Percentiles rank a stretch among this genome's conserved stretches.
These are phyloP conservation scores for Drosophila virilis DNA, from an alignment of 1,140 invertebrate species.

Conservation along the genomic window DNA sequence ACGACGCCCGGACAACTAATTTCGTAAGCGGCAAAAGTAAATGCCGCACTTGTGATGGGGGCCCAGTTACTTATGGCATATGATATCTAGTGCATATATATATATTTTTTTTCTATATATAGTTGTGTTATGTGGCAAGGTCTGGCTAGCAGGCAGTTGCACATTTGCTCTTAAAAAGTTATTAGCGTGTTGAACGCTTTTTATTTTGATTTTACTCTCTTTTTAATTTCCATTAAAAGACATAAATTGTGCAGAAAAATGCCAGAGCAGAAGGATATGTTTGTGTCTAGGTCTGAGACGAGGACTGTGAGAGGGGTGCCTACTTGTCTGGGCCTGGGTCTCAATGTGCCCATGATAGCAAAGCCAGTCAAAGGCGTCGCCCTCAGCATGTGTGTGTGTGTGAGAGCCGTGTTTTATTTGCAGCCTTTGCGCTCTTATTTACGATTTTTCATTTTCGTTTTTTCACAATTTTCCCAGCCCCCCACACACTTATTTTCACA, in stretches of 20 bases:
- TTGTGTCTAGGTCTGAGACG: conserved; percentile 40
- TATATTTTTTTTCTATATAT: conserved; percentile 6
- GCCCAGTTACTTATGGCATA: conserved; percentile 49
- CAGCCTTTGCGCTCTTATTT: conserved; percentile 81
- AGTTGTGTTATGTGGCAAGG: conserved; percentile 4
- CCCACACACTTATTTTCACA: conserved; percentile 30
- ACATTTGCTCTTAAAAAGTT: conserved; percentile 80
- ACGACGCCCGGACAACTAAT: conserved; percentile 58
- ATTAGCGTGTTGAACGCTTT: conserved; percentile 74
- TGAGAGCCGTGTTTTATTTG: conserved; percentile 62
- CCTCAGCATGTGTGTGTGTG: conserved; percentile 27
- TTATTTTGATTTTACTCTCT: conserved; percentile 49
- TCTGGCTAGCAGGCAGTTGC: conserved; percentile 44
- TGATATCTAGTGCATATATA: conserved; percentile 5
- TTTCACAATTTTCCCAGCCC: conserved; percentile 37
- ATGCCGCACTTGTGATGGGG: neutral
- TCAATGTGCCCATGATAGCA: conserved; percentile 12
- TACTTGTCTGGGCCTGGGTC: conserved; percentile 28
- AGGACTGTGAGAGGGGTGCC: conserved; percentile 9
- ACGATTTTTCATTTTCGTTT: conserved; percentile 58
- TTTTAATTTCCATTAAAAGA: conserved; percentile 78
- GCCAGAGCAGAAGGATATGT: conserved; percentile 52
- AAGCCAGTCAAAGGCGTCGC: conserved; percentile 45
- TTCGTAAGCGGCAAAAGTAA: conserved; percentile 48
- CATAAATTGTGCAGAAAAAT: conserved; percentile 83